Evolutionary conservation across 2,797 vertebrate species (phyloP), one percentile per base, ranked within the genome.

Genomic region (Setipinna tenuifilis): DNA sequence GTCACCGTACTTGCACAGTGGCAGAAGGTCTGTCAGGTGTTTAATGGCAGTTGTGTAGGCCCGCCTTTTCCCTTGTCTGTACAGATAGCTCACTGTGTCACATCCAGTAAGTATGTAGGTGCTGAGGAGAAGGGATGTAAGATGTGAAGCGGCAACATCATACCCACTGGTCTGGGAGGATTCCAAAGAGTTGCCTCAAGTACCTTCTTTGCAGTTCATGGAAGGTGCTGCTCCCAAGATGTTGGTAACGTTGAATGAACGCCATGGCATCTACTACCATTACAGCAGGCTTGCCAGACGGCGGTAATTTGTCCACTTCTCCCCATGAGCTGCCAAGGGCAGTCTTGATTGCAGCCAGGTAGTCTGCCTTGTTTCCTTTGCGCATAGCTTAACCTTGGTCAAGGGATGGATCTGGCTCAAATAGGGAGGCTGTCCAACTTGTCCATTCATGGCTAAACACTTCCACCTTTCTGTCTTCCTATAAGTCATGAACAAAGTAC

Each of bases 401-500:
- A 87, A 83, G 80, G 80, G 78, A 82, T 6, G 46, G 83, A 82
- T 87, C 86, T 82, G 86, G 86, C 19, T 84, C 81, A 87, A 87
- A 84, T 48, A 87, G 86, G 83, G 41, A 86, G 65, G 57, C 48
- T 78, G 82, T 82, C 31, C 16, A 86, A 83, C 82, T 83, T 83
- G 85, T 86, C 65, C 82, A 41, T 28, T 83, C 61, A 83, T 83
- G 85, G 14, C 85, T 5, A 41, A 86, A 83, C 12, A 62, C 82
- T 14, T 86, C 50, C 68, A 81, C 54, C 31, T 81, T 87, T 83
- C n/a, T 87, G 46, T 87, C 83, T 85, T 87, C 81, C 23, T 87
- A 71, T 21, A 86, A 81, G 82, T 86, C 85, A 41, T 82, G 83
- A 35, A 84, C 86, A 87, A 87, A 87, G 83, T 87, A 87, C 83